These are phyloP conservation scores for Siphamia tubifer DNA, from an alignment of 2,113 vertebrate species.

Conservation along the genomic window DNA sequence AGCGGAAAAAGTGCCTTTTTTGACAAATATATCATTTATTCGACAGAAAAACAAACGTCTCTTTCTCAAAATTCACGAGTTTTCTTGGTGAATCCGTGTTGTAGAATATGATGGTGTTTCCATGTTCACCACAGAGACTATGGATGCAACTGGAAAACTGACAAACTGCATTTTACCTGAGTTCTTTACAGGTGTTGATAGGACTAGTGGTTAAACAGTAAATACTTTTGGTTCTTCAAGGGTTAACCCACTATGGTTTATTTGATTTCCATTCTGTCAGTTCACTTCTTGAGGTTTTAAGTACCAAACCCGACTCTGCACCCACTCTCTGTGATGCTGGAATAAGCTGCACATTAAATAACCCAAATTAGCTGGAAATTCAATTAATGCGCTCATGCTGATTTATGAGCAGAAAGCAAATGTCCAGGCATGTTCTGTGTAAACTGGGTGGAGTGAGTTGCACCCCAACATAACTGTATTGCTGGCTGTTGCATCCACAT, in stretches of 20 bases:
- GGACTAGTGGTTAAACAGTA: too few relatives aligned
- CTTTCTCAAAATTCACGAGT: too few relatives aligned
- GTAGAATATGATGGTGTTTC: too few relatives aligned
- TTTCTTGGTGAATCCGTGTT: too few relatives aligned
- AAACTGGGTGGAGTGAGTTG: not conserved
- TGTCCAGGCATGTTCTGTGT: not conserved
- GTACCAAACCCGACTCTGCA: not conserved
- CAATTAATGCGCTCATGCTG: conserved; percentile 4
- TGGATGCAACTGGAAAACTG: too few relatives aligned
- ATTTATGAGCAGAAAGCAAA: not conserved
- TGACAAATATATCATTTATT: too few relatives aligned
- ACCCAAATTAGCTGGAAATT: conserved; percentile 23
- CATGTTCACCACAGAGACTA: too few relatives aligned
- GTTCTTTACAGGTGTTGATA: too few relatives aligned
- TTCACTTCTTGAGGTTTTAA: conserved; percentile 34
- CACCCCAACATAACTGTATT: not conserved
- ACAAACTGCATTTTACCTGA: too few relatives aligned
- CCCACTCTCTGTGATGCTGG: not conserved
- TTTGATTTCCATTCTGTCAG: conserved; percentile 1
- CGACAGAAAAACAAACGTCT: too few relatives aligned
- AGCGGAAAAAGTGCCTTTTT: too few relatives aligned
- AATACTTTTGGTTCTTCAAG: too few relatives aligned
- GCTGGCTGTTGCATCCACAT: not conserved
- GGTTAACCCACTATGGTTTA: conserved; percentile 1
- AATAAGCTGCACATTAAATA: conserved; percentile 3